phyloP scores from a whole-genome alignment of 2,797 vertebrate genomes.

The Heterohyrax brucei region DNA sequence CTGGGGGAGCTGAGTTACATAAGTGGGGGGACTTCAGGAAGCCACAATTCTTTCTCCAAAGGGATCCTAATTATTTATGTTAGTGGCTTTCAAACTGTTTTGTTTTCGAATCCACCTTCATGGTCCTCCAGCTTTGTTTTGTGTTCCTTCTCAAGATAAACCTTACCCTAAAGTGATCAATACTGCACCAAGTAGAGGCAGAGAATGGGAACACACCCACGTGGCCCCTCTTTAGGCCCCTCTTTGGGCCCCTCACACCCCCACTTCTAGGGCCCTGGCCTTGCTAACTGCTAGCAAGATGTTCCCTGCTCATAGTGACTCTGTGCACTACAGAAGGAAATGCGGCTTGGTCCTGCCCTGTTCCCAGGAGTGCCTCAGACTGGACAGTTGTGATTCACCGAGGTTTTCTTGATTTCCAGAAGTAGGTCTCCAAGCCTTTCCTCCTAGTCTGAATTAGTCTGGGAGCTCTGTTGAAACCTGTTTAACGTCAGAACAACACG shows the following conservation, averaged over 20 bases:
- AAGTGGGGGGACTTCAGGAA: background rate
- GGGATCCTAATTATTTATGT: background rate
- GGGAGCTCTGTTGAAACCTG: background rate
- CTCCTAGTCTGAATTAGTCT: background rate
- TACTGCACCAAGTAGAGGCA: background rate
- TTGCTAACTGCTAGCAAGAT: background rate
- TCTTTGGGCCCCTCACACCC: background rate
- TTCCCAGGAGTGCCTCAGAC: background rate
- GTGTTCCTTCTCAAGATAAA: conserved; percentile 1
- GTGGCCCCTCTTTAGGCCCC: background rate
- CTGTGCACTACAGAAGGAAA: background rate
- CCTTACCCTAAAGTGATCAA: background rate
- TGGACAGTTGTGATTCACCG: background rate
- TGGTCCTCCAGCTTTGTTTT: background rate
- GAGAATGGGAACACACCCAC: background rate
- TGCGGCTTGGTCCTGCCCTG: background rate
- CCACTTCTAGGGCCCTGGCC: background rate
- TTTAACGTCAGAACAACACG: background rate
- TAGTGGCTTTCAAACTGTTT: background rate
- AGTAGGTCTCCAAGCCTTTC: background rate
- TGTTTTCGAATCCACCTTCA: background rate
- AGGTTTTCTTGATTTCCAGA: background rate
- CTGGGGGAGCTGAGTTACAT: background rate
- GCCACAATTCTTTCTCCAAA: background rate
- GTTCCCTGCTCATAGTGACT: background rate